Evolutionary conservation across 2,888 invertebrate genomes (phyloP).

Genomic region (Ormyrus pomaceus): DNA sequence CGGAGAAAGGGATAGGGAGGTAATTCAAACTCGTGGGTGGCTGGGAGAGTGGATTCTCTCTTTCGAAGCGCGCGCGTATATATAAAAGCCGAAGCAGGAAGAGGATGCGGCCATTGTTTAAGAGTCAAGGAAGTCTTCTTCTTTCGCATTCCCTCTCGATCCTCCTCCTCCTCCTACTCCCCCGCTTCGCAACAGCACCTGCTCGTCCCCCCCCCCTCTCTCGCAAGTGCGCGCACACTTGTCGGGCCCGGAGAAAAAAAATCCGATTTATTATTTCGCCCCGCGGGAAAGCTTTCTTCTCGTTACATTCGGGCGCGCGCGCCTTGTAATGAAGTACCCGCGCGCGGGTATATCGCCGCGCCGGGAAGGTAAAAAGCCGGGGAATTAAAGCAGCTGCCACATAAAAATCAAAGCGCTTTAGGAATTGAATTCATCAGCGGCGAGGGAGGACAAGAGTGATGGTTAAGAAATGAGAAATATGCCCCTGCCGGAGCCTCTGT

Average conservation of each 20-base stretch:
- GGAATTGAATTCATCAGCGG: constrained; percentile 48
- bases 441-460: background rate
- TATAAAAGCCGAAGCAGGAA: constrained; percentile 11
- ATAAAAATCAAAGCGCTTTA: constrained; percentile 49
- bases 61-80: background rate
- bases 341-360: constrained; percentile 8
- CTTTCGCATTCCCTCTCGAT: constrained; percentile 5
- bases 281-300: constrained; percentile 37
- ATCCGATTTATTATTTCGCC: constrained; percentile 54
- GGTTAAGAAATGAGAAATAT: constrained; percentile 15
- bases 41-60: constrained; percentile 27
- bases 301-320: constrained; percentile 20
- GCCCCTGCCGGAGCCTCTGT: background rate
- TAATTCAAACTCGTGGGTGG: constrained; percentile 47
- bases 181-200: constrained; percentile 39
- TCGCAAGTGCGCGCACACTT: constrained; percentile 29
- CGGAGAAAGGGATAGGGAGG: background rate
- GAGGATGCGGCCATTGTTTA: constrained; percentile 50
- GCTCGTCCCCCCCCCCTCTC: constrained; percentile 30
- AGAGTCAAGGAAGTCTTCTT: constrained; percentile 49
- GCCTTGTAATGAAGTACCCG: constrained; percentile 40
- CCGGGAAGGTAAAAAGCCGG: constrained; percentile 4
- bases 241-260: constrained; percentile 19
- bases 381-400: constrained; percentile 52
- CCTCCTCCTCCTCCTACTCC: background rate